Evolutionary conservation across 2,888 invertebrate genomes (phyloP).

Genomic region (Caenorhabditis sp.): DNA sequence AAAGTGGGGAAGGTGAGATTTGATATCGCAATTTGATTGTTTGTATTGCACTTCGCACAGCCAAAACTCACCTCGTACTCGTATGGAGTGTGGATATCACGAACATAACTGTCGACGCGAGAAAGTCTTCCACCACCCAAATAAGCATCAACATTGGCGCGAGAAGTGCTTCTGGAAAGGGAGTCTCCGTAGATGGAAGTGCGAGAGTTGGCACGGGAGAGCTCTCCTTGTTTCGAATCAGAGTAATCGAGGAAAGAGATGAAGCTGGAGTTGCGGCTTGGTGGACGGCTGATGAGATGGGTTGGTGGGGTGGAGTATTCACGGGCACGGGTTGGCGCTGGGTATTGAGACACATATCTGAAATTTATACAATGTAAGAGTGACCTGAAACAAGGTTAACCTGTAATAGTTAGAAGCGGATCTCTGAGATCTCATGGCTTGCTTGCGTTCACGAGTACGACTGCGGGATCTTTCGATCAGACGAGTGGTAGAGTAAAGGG

Average conservation of each 20-base stretch:
- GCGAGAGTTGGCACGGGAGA: constrained; percentile 79
- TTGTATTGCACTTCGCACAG: constrained; percentile 43
- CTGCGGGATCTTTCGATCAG: constrained; percentile 82
- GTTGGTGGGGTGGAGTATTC: constrained; percentile 82
- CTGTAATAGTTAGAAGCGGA: constrained; percentile 81
- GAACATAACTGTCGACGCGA: constrained; percentile 82
- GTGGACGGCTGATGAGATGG: constrained; percentile 76
- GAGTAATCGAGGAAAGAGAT: constrained; percentile 82
- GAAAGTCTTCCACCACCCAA: constrained; percentile 81
- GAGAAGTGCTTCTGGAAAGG: constrained; percentile 82
- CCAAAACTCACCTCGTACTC: constrained; percentile 74
- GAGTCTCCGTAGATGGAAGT: constrained; percentile 79
- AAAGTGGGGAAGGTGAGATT: background rate
- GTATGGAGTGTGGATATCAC: constrained; percentile 80
- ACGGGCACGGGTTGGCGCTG: constrained; percentile 81
- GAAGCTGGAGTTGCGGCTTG: constrained; percentile 80
- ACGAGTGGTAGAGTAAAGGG: constrained; percentile 81
- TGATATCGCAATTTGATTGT: constrained; percentile 25
- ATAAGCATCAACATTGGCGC: constrained; percentile 81
- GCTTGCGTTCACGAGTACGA: constrained; percentile 82
- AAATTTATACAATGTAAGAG: too few species aligned
- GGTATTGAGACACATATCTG: constrained; percentile 74
- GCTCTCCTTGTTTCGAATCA: constrained; percentile 80
- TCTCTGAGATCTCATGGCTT: constrained; percentile 81
- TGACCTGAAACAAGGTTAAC: too few species aligned